Conservation (phyloP, 2,888 invertebrate species). For the Eugnorisma glareosa region DNA sequence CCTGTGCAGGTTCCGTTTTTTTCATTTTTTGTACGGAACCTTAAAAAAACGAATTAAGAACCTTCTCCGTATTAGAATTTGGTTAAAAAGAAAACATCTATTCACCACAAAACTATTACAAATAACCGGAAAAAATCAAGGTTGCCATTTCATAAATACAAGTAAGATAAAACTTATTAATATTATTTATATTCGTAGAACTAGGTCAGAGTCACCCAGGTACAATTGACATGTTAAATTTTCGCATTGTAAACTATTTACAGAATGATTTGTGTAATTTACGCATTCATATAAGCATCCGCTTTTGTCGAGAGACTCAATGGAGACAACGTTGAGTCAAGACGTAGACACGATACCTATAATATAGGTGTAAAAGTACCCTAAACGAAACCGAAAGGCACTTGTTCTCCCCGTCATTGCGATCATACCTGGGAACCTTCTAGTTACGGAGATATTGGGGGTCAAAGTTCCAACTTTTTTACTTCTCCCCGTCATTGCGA, state of each 20-base stretch:
- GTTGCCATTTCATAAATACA: background rate
- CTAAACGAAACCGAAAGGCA: no score
- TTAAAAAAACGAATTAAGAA: no score
- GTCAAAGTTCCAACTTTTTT: no score
- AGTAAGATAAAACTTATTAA: background rate
- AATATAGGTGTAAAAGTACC: background rate
- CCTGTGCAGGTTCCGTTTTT: no score
- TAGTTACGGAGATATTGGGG: no score
- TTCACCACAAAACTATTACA: background rate
- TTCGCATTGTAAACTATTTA: constrained; percentile 39
- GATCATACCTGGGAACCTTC: no score
- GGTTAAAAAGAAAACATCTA: background rate
- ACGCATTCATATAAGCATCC: constrained; percentile 47
- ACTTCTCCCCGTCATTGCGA: no score
- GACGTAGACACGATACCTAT: background rate
- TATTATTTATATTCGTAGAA: background rate
- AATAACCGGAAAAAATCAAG: constrained; percentile 23
- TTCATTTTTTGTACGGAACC: no score
- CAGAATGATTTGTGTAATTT: constrained; percentile 32
- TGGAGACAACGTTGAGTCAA: background rate
- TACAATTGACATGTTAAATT: constrained; percentile 48
- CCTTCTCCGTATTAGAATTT: no score
- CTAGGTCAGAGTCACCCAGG: constrained; percentile 22
- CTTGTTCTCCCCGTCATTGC: no score
- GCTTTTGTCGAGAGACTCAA: background rate